Conservation (phyloP, 1,140 invertebrate genomes). For the Drosophila lowei region DNA sequence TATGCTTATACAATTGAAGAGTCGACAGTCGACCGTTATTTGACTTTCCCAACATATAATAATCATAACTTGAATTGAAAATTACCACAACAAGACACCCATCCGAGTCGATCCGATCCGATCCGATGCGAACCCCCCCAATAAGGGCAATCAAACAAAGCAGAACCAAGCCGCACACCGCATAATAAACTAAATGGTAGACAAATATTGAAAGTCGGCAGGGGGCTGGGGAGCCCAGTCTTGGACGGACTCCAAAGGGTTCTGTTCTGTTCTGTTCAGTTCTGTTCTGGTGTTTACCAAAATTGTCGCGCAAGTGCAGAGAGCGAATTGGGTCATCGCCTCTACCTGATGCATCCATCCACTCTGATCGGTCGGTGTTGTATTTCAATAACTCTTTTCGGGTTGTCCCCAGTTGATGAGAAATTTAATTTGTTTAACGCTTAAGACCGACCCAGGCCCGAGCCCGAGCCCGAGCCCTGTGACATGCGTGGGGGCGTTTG, state of each 20-base stretch:
- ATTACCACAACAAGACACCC: conserved; percentile 39
- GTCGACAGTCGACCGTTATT: conserved; percentile 43
- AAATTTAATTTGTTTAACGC: conserved; percentile 69
- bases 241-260: conserved; percentile 2
- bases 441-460: conserved; percentile 6
- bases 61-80: conserved; percentile 78
- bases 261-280: no score
- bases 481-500: conserved; percentile 44
- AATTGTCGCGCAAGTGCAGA: conserved; percentile 63
- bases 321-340: conserved; percentile 60
- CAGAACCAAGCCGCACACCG: conserved; percentile 52
- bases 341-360: conserved; percentile 33
- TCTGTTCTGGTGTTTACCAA: conserved; percentile 35
- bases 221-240: background rate
- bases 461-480: background rate
- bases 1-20: no score
- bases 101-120: conserved; percentile 1
- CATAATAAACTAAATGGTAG: conserved; percentile 80
- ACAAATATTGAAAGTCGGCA: conserved; percentile 60
- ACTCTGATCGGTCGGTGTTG: conserved; percentile 33
- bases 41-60: conserved; percentile 78
- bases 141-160: conserved; percentile 78
- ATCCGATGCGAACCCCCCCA: conserved; percentile 18
- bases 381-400: conserved; percentile 66
- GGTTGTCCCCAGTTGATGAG: background rate